Conservation (phyloP, 2,797 vertebrate genomes). For the Chelmon rostratus region DNA sequence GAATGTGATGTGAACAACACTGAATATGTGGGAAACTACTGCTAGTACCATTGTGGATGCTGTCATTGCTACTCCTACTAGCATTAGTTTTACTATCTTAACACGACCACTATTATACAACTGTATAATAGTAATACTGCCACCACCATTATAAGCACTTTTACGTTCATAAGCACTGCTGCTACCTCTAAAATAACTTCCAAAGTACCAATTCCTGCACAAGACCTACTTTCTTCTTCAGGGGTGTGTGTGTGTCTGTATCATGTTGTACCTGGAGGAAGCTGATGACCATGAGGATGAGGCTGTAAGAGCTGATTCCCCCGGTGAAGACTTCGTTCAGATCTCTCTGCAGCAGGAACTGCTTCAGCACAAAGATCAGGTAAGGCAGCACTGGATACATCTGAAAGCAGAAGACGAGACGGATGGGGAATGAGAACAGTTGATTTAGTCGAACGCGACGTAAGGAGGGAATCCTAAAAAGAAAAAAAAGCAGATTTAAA, state of each 20-base stretch:
- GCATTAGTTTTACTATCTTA: neutral
- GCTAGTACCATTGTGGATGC: too few relatives aligned
- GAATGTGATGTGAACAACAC: neutral
- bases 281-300: conserved; percentile 99
- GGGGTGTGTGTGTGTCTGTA: neutral
- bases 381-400: conserved; percentile 97
- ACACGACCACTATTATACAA: neutral
- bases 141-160: neutral
- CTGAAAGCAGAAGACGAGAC: conserved; percentile 80
- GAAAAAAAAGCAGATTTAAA: neutral
- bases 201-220: neutral
- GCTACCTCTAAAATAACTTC: neutral
- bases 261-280: conserved; percentile 92
- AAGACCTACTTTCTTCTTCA: too few relatives aligned
- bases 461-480: neutral
- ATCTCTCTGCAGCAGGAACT: conserved; percentile 98
- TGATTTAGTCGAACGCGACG: neutral
- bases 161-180: neutral
- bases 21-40: neutral
- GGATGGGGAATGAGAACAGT: neutral
- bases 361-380: conserved; percentile 99
- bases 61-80: too few relatives aligned
- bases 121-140: too few relatives aligned
- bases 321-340: conserved; percentile 99
- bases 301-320: conserved; percentile 98